These are phyloP conservation scores for Rhabdornis inornatus DNA, from an alignment of 2,113 vertebrate species.

Conservation along the genomic window DNA sequence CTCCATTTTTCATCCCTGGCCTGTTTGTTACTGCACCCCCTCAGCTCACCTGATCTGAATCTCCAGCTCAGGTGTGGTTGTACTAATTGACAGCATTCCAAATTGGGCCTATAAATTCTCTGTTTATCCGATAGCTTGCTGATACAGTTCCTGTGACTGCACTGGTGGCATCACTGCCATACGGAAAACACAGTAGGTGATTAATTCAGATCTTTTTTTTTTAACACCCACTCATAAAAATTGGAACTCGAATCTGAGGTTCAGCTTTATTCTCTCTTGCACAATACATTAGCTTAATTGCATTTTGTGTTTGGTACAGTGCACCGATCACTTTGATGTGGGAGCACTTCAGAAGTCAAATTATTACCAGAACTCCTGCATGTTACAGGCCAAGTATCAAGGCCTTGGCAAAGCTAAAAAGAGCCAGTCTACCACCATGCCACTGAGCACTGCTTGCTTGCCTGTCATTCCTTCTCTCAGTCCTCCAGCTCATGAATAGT, in stretches of 20 bases:
- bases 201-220: background rate
- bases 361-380: background rate
- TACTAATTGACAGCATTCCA: background rate
- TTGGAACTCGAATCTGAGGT: background rate
- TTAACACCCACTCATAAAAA: background rate
- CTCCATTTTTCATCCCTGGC: background rate
- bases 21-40: background rate
- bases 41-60: background rate
- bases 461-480: background rate
- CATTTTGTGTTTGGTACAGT: background rate
- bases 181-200: background rate
- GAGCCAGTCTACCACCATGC: background rate
- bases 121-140: background rate
- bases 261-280: background rate
- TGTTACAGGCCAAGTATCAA: background rate
- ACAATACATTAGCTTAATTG: conserved; percentile 27
- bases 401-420: background rate
- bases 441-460: background rate
- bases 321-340: background rate
- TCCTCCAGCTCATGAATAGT: background rate
- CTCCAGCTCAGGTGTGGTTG: background rate
- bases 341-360: conserved; percentile 9
- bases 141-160: background rate
- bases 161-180: background rate
- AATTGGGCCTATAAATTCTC: background rate